A percentile compares a stretch with the other conserved stretches of the same genome.
These are phyloP conservation scores for Melipona quadrifasciata DNA, from an alignment of 1,140 invertebrate species.

Conservation along the genomic window DNA sequence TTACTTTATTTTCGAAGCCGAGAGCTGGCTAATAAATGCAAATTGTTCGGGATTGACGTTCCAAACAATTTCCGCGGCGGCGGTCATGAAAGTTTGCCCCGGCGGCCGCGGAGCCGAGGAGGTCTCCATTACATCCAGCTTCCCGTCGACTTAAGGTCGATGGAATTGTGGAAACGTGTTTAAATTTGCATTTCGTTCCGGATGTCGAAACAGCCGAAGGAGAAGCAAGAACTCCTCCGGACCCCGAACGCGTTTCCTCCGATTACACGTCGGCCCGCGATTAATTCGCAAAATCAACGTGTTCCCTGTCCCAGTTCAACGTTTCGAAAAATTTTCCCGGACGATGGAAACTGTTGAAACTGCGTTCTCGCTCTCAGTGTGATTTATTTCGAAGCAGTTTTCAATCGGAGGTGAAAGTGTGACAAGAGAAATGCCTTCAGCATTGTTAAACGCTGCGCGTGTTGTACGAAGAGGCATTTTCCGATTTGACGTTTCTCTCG, in stretches of 20 bases:
- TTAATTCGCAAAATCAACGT: slow-evolving; percentile 51
- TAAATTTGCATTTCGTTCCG: slow-evolving; percentile 70
- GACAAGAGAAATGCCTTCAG: too few species aligned
- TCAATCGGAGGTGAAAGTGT: too few species aligned
- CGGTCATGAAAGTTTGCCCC: slow-evolving; percentile 51
- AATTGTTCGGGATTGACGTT: slow-evolving; percentile 33
- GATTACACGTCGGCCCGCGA: slow-evolving; percentile 35
- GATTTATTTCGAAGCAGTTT: too few species aligned
- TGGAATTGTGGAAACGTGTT: slow-evolving; percentile 67
- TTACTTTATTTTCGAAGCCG: slow-evolving; percentile 13
- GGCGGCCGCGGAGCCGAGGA: slow-evolving; percentile 47
- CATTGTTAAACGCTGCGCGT: too few species aligned
- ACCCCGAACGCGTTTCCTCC: slow-evolving; percentile 15
- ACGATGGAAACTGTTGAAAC: not conserved
- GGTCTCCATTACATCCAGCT: slow-evolving; percentile 60
- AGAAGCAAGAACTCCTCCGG: slow-evolving; percentile 38
- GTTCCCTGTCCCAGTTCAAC: slow-evolving; percentile 1
- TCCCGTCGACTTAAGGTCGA: slow-evolving; percentile 46
- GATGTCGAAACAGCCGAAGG: slow-evolving; percentile 54
- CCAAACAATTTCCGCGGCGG: slow-evolving; percentile 52
- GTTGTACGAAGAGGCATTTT: too few species aligned
- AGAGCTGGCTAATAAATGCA: slow-evolving; percentile 42
- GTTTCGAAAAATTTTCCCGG: not conserved
- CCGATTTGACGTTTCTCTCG: too few species aligned
- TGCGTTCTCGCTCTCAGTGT: too few species aligned